Evolutionary conservation across 1,140 invertebrate genomes (phyloP).

Genomic region (Mylabris phalerata): DNA sequence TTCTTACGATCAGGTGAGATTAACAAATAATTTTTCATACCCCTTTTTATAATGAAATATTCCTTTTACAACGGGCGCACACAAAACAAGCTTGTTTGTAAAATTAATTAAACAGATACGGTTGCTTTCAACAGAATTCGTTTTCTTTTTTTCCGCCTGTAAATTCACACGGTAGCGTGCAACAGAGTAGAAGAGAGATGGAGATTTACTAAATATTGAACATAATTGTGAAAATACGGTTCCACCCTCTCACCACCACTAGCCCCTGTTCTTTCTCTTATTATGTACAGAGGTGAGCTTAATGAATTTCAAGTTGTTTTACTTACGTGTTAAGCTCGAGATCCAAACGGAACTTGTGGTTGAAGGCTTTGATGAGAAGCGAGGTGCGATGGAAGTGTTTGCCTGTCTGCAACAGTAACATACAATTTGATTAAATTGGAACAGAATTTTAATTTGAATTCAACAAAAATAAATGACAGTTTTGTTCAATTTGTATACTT

Average conservation of each 20-base stretch:
- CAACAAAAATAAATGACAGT: no score
- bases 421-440: not conserved
- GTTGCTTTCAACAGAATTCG: no score
- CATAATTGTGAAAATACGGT: not conserved
- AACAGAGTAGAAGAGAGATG: no score
- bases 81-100: no score
- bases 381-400: slow-evolving; percentile 91
- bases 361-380: slow-evolving; percentile 90
- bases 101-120: no score
- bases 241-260: no score
- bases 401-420: slow-evolving; percentile 66
- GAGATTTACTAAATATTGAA: slow-evolving; percentile 7
- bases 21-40: not conserved
- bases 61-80: no score
- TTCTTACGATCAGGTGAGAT: slow-evolving; percentile 5
- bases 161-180: no score
- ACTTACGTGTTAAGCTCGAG: slow-evolving; percentile 94
- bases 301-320: slow-evolving; percentile 23
- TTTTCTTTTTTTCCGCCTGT: no score
- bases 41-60: no score
- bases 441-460: no score
- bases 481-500: no score
- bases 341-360: slow-evolving; percentile 91
- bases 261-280: not conserved
- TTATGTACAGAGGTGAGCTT: not conserved